A percentile compares a stretch with the other conserved stretches of the same genome.
Evolutionary conservation across 2,113 vertebrate species (phyloP).

Genomic region (Andinoacara biseriatus): DNA sequence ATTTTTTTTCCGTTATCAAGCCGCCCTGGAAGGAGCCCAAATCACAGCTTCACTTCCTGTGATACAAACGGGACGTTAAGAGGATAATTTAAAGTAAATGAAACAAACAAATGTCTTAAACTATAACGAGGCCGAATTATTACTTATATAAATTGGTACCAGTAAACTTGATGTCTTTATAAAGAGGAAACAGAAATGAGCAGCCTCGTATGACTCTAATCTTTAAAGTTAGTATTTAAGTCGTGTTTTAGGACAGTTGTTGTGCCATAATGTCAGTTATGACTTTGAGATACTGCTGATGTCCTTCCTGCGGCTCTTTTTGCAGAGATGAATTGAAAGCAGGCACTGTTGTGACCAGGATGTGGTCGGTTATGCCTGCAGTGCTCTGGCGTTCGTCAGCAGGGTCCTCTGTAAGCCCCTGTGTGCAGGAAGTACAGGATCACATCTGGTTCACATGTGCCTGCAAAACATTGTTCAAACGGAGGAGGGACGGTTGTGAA

Average conservation of each 20-base stretch:
- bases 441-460: constrained; percentile 69
- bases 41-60: too few relatives aligned
- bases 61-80: neutral
- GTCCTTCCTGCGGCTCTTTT: neutral
- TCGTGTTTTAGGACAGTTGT: neutral
- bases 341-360: constrained; percentile 54
- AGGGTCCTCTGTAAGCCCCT: constrained; percentile 45
- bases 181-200: neutral
- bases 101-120: too few relatives aligned
- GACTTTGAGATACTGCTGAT: neutral
- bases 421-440: constrained; percentile 38
- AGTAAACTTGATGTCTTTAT: neutral
- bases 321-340: constrained; percentile 20
- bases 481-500: neutral
- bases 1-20: too few relatives aligned
- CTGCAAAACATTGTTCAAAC: neutral
- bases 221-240: neutral
- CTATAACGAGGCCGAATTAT: too few relatives aligned
- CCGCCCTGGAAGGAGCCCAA: too few relatives aligned
- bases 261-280: neutral
- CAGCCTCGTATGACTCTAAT: neutral
- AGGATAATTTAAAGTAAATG: too few relatives aligned
- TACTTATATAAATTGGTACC: too few relatives aligned
- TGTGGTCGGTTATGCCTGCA: constrained; percentile 27
- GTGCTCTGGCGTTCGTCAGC: constrained; percentile 36